These are phyloP conservation scores for Eretmocerus hayati DNA, from an alignment of 2,888 invertebrate species.

Conservation along the genomic window DNA sequence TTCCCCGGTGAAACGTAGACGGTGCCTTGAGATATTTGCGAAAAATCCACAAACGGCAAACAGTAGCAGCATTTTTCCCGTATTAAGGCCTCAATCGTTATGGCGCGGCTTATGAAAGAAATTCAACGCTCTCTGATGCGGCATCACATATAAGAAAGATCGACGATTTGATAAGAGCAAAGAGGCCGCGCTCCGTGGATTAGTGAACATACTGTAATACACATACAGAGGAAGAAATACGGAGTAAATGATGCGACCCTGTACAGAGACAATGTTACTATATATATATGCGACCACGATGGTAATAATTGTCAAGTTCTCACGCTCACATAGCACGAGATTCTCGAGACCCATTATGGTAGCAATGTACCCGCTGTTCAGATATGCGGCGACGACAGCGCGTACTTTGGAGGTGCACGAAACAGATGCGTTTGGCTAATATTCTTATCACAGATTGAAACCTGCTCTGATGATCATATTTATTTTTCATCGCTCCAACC, in stretches of 20 bases:
- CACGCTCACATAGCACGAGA: too few species aligned
- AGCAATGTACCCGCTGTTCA: too few species aligned
- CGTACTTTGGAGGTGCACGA: too few species aligned
- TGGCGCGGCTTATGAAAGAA: not conserved
- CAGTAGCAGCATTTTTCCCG: not conserved
- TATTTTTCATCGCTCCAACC: too few species aligned
- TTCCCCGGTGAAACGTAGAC: too few species aligned
- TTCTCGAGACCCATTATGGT: too few species aligned
- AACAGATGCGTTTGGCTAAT: too few species aligned
- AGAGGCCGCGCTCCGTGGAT: not conserved
- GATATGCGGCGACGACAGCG: too few species aligned
- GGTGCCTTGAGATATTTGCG: not conserved
- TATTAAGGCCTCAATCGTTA: not conserved
- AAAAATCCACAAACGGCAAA: too few species aligned
- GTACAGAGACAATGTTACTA: slow-evolving; percentile 40
- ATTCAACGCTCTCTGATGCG: slow-evolving; percentile 1
- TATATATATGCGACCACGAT: slow-evolving; percentile 38
- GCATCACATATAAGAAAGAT: slow-evolving; percentile 7
- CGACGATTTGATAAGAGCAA: slow-evolving; percentile 12
- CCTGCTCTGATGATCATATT: too few species aligned
- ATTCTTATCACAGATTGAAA: too few species aligned
- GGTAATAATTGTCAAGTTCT: slow-evolving; percentile 41
- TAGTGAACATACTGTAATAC: too few species aligned
- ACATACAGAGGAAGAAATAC: slow-evolving; percentile 25
- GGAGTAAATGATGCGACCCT: slow-evolving; percentile 34